Base-by-base conservation (phyloP, 2,888 invertebrate genomes). In the Ectobius pallidus region DNA sequence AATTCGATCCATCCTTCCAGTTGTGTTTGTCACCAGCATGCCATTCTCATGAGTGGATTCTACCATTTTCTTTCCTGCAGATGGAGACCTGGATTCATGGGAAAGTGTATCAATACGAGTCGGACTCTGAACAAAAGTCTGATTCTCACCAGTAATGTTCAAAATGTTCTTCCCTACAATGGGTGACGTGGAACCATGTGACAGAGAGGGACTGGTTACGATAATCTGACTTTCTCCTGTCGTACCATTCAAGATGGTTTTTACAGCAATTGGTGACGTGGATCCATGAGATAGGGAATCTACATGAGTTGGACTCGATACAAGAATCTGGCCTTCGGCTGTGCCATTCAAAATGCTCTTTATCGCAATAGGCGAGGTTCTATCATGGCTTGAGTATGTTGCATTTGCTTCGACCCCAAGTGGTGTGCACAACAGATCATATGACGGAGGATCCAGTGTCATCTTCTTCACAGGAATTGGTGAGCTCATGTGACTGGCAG, bases 401-500 rank as follows among this genome's bases (percentile, higher is more conserved):
- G 44, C n/a, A 2, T n/a, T 25, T 25, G 55, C 20, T 18, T n/a
- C 14, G 1, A 20, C 25, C 22, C 25, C 16, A 9, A 55, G 22
- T 55, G 20, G 55, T 9, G 20, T 55, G 16, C 27, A 22, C 16
- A 16, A 16, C 25, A 27, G 16, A 55, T 27, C 16, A 2, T 16
- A 16, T 22, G 25, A 62, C 11, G 70, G 3, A 16, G 55, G 20
- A 14, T 58, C 52, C 39, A 58, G 22, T n/a, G 39, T 1, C 49
- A 70, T 62, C n/a, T 58, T 42, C 27, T 70, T 55, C 4, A 61
- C 44, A 61, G 55, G 61, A 20, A 55, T 22, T 7, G 58, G 34
- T 2, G 69, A 34, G 18, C 20, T n/a, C 44, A 87, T 84, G 78
- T 86, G 87, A 52, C 84, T 82, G 55, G 87, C 87, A 22, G 84